Base-by-base conservation (phyloP, 1,140 invertebrate species). In the Trichogramma pretiosum region DNA sequence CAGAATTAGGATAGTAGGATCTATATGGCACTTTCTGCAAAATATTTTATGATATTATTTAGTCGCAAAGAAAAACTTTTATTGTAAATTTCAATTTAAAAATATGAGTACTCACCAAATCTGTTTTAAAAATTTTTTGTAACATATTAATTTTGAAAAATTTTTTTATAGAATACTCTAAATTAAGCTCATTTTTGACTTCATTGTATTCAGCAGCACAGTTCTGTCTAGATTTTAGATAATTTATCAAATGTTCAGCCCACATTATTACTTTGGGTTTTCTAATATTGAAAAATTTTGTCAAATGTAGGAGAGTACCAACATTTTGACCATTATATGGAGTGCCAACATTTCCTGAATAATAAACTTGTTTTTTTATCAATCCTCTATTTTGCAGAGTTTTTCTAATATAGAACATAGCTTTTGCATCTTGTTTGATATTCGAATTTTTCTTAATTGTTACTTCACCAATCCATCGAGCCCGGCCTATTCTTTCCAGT, bases 401-500 rank as follows among this genome's bases (percentile, higher is more conserved):
- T 61, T 85, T 84, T 32, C 80, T 62, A 44, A 79, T 74, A 60
- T 87, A 85, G 67, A 82, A 84, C 30, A 85, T 62, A 3, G 72
- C 70, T 61, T 84, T 86, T 2, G 80, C 65, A 62, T 81, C 77
- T 50, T 77, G 73, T 17, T 70, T 72, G 19, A 80, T 58, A 30
- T 63, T 46, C 33, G 83, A 61, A 51, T 70, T 62, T 53, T 78
- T 77, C 28, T 85, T 85, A 24, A 77, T 73, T 13, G 84, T 86
- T 7, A 82, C 69, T 64, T 85, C 83, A 0, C 87, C 87, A 54
- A 77, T 74, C 45, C 78, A 74, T 14, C 87, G 72, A 17, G 79
- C 67, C 52, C 85, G 74, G n/a, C 84, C 88, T 46, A 92, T 80
- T 58, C 80, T 66, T 70, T 92, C 89, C 22, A 89, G 63, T 18